Percentiles rank a stretch among this genome's conserved stretches.
Evolutionary conservation across 2,888 invertebrate genomes (phyloP).

Genomic region (Nemotelus nigrinus): DNA sequence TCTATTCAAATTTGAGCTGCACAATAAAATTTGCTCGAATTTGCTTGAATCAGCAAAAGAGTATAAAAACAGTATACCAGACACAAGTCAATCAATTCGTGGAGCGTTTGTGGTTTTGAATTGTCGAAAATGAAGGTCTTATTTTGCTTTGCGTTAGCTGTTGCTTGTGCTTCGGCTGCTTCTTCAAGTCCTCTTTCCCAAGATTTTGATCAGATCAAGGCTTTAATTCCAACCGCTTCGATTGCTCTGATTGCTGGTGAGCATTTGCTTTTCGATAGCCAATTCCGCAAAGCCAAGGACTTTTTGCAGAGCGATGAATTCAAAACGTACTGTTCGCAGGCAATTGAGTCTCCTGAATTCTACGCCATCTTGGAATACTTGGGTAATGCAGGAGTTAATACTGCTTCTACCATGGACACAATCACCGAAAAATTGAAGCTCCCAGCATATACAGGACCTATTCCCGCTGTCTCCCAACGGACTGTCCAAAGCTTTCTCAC

Average conservation of each 20-base stretch:
- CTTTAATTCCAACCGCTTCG: background rate
- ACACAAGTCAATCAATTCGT: no score
- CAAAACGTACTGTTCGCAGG: background rate
- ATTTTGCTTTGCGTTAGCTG: background rate
- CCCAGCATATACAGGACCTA: background rate
- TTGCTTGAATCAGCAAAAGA: no score
- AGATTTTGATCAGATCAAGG: conserved; percentile 4
- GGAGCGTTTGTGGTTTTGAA: no score
- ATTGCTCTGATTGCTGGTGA: conserved; percentile 10
- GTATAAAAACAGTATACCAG: no score
- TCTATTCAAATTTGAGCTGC: no score
- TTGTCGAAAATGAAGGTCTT: conserved; percentile 3
- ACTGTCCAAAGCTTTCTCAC: background rate
- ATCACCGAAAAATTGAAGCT: background rate
- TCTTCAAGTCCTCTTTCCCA: background rate
- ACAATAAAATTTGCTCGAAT: no score
- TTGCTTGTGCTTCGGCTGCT: background rate
- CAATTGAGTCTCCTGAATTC: conserved; percentile 12
- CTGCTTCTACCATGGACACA: background rate
- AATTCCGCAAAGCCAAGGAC: conserved; percentile 6
- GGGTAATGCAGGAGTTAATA: background rate
- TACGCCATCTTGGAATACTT: conserved; percentile 5
- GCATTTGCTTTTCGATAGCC: background rate
- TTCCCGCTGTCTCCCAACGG: background rate
- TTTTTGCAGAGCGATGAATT: background rate